Conservation (phyloP, 1,140 invertebrate genomes). For the Lutraria rhynchaena region DNA sequence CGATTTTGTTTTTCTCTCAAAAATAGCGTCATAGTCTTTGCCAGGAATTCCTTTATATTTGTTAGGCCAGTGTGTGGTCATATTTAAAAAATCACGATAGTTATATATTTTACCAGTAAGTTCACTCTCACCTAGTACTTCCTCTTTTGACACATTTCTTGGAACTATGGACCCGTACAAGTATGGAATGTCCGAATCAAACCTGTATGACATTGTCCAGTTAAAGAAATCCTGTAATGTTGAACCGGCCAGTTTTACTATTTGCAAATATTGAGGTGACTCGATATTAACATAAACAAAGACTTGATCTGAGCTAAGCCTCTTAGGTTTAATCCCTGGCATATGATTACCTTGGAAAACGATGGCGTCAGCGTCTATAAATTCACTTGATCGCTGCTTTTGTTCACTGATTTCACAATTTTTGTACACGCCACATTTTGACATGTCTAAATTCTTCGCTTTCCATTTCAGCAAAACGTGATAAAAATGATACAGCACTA, state of each 20-base stretch:
- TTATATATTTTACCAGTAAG: background rate
- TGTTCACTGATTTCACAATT: background rate
- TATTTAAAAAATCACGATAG: background rate
- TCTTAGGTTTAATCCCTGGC: background rate
- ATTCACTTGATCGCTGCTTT: background rate
- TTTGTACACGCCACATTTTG: background rate
- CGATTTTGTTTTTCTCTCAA: conserved; percentile 11
- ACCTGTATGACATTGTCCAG: conserved; percentile 89
- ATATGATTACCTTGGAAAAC: conserved; percentile 27
- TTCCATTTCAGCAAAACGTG: conserved; percentile 6
- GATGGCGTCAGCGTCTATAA: conserved; percentile 24
- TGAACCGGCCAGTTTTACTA: conserved; percentile 71
- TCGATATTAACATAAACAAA: conserved; percentile 39
- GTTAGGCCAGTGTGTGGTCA: background rate
- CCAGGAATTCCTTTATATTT: background rate
- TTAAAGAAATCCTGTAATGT: conserved; percentile 86
- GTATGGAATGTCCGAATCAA: conserved; percentile 87
- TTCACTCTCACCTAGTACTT: background rate
- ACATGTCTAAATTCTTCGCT: background rate
- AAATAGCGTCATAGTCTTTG: conserved; percentile 27
- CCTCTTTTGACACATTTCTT: background rate
- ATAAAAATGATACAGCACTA: conserved; percentile 12
- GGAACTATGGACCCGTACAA: conserved; percentile 84
- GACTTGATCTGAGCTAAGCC: conserved; percentile 9
- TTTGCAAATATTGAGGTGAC: conserved; percentile 22